These are phyloP conservation scores for Notolabrus celidotus DNA, from an alignment of 2,797 vertebrate species.

Conservation along the genomic window DNA sequence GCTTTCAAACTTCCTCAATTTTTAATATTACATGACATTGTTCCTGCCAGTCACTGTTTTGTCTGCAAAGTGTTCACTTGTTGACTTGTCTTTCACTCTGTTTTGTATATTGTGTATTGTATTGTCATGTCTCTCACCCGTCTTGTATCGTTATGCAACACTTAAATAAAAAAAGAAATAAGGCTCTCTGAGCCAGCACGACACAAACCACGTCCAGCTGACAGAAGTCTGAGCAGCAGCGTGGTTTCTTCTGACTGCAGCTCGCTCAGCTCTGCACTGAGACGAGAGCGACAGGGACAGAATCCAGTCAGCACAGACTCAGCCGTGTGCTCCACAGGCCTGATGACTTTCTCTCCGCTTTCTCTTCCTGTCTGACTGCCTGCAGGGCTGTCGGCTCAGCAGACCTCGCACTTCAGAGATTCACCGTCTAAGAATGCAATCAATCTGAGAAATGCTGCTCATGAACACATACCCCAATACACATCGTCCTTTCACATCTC, in stretches of 20 bases:
- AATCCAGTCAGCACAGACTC: slow-evolving; percentile 34
- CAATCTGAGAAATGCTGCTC: slow-evolving; percentile 2
- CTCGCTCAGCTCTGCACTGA: slow-evolving; percentile 7
- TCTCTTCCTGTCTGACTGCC: slow-evolving; percentile 1
- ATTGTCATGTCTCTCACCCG: too few relatives aligned
- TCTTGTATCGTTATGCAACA: too few relatives aligned
- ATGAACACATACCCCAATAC: not conserved
- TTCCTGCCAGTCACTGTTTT: too few relatives aligned
- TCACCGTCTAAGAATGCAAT: slow-evolving; percentile 26
- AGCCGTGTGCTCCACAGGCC: not conserved
- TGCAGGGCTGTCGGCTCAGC: not conserved
- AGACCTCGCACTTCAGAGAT: slow-evolving; percentile 15
- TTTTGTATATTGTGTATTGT: too few relatives aligned
- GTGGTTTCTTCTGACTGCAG: not conserved
- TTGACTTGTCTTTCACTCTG: too few relatives aligned
- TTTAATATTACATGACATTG: too few relatives aligned
- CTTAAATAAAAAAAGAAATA: not conserved
- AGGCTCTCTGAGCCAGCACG: not conserved
- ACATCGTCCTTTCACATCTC: not conserved
- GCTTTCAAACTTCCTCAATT: too few relatives aligned
- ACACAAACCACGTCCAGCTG: too few relatives aligned
- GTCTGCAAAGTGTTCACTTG: too few relatives aligned
- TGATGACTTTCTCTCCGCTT: slow-evolving; percentile 17
- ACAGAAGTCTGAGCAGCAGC: not conserved
- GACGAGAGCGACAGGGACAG: slow-evolving; percentile 18